Conservation (phyloP, 2,113 vertebrate species). For the Austrofundulus limnaeus region DNA sequence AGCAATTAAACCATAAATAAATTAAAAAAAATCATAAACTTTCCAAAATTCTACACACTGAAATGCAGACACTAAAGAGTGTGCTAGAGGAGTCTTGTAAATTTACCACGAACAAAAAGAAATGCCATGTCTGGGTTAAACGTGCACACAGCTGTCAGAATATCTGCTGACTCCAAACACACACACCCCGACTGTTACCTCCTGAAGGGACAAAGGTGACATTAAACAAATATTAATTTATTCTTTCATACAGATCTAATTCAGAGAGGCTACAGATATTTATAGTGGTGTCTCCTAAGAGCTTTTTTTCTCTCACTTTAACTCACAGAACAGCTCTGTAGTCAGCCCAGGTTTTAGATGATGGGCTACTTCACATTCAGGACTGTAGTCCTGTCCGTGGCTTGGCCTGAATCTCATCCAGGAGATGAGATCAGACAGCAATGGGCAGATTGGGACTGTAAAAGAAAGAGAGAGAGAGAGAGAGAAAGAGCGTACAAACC, state of each 20-base stretch:
- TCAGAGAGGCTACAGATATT: constrained; percentile 34
- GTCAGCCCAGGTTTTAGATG: constrained; percentile 30
- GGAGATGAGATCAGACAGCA: constrained; percentile 40
- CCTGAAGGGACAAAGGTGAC: constrained; percentile 22
- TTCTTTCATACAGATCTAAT: constrained; percentile 30
- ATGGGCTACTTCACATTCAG: constrained; percentile 42
- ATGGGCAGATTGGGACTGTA: constrained; percentile 22
- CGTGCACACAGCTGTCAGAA: constrained; percentile 23
- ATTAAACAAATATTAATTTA: constrained; percentile 21
- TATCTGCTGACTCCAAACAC: constrained; percentile 36
- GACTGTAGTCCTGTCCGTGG: constrained; percentile 9
- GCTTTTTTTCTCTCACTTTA: constrained; percentile 7
- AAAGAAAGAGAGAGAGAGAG: background rate
- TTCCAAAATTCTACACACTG: background rate
- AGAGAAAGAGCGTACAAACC: constrained; percentile 74
- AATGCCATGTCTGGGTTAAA: constrained; percentile 21
- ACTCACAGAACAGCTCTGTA: constrained; percentile 14
- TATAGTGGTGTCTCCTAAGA: constrained; percentile 16
- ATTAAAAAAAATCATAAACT: background rate
- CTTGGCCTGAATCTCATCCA: constrained; percentile 42
- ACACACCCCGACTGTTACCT: constrained; percentile 13
- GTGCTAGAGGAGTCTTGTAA: background rate
- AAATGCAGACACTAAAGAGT: background rate
- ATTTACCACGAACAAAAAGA: constrained; percentile 7
- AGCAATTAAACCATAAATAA: constrained; percentile 8